Evolutionary conservation across 1,140 invertebrate genomes (phyloP).

Genomic region (Dufourea novaeangliae): DNA sequence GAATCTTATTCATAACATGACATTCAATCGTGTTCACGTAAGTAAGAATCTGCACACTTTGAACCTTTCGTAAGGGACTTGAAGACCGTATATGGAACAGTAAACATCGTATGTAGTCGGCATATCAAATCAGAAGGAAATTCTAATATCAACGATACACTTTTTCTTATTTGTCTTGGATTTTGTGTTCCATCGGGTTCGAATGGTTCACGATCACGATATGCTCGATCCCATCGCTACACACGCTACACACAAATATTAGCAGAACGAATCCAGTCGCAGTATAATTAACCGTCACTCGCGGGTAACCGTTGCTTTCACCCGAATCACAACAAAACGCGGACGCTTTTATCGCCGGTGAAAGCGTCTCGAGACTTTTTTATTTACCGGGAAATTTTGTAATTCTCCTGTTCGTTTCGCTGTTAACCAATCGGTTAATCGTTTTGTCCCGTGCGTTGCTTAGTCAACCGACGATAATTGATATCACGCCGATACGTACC

Average conservation of each 20-base stretch:
- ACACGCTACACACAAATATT: neutral
- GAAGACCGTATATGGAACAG: too few species aligned
- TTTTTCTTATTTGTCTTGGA: too few species aligned
- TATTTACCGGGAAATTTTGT: neutral
- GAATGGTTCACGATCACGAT: too few species aligned
- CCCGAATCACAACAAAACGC: conserved; percentile 6
- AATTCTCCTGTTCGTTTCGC: neutral
- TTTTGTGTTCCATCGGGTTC: too few species aligned
- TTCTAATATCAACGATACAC: too few species aligned
- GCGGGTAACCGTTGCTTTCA: conserved; percentile 8
- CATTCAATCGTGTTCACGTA: too few species aligned
- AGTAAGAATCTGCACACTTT: too few species aligned
- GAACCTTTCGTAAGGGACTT: too few species aligned
- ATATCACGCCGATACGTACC: conserved; percentile 2
- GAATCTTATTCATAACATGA: too few species aligned
- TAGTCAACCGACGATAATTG: conserved; percentile 1
- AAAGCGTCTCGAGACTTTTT: conserved; percentile 17
- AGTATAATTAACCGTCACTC: neutral
- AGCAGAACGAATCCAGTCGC: neutral
- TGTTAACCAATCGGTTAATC: neutral
- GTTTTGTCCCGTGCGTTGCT: neutral
- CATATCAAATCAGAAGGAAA: too few species aligned
- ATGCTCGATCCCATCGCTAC: too few species aligned
- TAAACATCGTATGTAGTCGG: too few species aligned
- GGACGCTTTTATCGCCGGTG: conserved; percentile 23